Base-by-base conservation (phyloP, 2,888 invertebrate species). In the Latrodectus elegans region DNA sequence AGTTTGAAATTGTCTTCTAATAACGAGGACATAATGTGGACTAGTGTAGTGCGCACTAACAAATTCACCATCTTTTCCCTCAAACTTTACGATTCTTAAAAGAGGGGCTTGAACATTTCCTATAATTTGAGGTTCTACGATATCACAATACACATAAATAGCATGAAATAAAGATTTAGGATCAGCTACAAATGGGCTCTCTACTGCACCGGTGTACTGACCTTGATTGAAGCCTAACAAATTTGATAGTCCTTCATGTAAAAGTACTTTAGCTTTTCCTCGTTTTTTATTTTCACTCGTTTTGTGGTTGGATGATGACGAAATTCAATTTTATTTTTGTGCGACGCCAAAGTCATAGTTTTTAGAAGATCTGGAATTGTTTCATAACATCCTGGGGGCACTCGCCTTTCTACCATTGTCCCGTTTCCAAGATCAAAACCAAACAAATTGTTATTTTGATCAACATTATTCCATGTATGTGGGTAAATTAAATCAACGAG, bases 381-480 rank as follows among this genome's bases (percentile, higher is more conserved):
- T 38, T 70, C 78, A 55, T 78, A 78, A 78, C 15, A 78, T n/a
- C 70, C 78, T 26, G 78, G 55, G n/a, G 78, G 78, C 0, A 78
- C 55, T n/a, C 70, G n/a, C 53, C 70, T 26, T 11, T 70, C 71
- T 11, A 55, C 12, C 15, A 70, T 22, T 26, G 49, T 53, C 6
- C 78, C 78, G 22, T 78, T 55, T 4, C 55, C 55, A 14, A 78
- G 11, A 53, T 70, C 78, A 38, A 78, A 78, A 17, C 71, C 78
- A 1, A 78, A 26, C 15, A 68, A 60, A 53, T 78, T 78, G 53
- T 68, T 78, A 10, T 15, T 17, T 12, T 15, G 12, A n/a, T 65
- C 74, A 12, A 82, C 67, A 68, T 82, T 82, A 65, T 74, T 52
- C 73, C 73, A 87, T 10, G 86, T 86, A 15, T 65, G 78, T 1